Base-by-base conservation (phyloP, 2,113 vertebrate species). In the Pygoscelis adeliae region DNA sequence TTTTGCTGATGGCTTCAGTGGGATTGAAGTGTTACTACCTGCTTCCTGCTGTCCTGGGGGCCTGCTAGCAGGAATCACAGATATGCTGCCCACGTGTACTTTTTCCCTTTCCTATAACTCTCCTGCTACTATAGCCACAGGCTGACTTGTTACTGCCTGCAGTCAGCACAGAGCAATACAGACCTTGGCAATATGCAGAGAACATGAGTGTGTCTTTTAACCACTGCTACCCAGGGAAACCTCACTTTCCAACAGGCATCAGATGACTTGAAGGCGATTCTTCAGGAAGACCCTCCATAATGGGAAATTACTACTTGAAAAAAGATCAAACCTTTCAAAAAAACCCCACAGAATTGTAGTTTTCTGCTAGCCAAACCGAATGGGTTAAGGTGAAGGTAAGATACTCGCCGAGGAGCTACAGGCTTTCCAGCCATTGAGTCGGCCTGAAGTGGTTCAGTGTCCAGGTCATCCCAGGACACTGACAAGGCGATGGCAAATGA, bases 401-500 rank as follows among this genome's bases (percentile, higher is more conserved):
- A 10, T 77, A 8, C 92, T 92, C 59, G 59, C 84, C 4, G 10
- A 91, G 78, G 29, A 91, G 58, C 40, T 40, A 49, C 44, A 52
- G 56, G 38, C 32, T 93, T 55, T 86, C 49, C 71, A 91, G 67
- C 27, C 40, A n/a, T 29, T 10, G 1, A 83, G 49, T 67, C 77
- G 87, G 72, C 42, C 73, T 59, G 36, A 92, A 89, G 50, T 46
- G 53, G 66, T 82, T 94, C 74, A 21, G 66, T 49, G 53, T 83
- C 78, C 71, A 73, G 92, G 95, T 97, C 87, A 88, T 90, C 74
- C 92, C 93, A 88, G 97, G 95, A 93, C 95, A 87, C 66, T n/a
- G 70, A 88, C 94, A 86, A 87, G 53, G 72, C 46, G 2, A 72
- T 58, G 63, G 70, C 46, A 89, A 80, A 94, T 4, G 42, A 78